phyloP scores from a whole-genome alignment of 2,113 vertebrate species.

The Cinclus mexicanus region DNA sequence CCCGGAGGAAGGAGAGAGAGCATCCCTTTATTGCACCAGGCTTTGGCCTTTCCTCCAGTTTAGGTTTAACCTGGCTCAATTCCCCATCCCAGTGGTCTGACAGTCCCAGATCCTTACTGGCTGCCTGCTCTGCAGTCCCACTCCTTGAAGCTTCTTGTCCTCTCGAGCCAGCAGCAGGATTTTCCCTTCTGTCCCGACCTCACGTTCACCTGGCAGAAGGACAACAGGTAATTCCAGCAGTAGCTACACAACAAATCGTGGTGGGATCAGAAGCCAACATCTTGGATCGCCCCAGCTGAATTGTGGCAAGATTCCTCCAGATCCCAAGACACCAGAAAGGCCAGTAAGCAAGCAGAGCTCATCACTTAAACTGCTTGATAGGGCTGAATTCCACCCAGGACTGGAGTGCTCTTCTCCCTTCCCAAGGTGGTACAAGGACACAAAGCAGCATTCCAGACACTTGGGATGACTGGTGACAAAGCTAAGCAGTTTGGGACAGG shows the following conservation, averaged over 20 bases:
- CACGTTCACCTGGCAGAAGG: constrained; percentile 73
- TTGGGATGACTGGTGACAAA: background rate
- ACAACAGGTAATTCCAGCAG: background rate
- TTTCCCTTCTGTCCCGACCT: constrained; percentile 79
- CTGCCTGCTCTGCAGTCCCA: constrained; percentile 79
- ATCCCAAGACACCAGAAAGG: background rate
- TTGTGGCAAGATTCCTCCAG: too few species aligned
- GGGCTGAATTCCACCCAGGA: background rate
- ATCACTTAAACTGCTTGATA: background rate
- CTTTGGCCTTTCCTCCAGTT: background rate
- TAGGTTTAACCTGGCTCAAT: background rate
- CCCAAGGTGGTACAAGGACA: background rate
- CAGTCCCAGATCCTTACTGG: constrained; percentile 60
- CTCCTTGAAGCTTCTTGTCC: constrained; percentile 78
- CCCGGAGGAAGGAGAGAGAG: background rate
- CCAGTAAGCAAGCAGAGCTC: background rate
- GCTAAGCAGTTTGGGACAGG: background rate
- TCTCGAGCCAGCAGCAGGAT: constrained; percentile 79
- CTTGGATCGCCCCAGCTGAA: background rate
- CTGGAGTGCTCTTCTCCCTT: fast-evolving
- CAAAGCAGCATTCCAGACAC: fast-evolving
- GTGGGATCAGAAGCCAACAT: background rate
- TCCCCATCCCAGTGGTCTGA: background rate
- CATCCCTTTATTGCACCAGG: background rate
- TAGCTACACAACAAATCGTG: fast-evolving